Evolutionary conservation across 2,113 vertebrate genomes (phyloP).

Genomic region (Sinocyclocheilus anophthalmus): DNA sequence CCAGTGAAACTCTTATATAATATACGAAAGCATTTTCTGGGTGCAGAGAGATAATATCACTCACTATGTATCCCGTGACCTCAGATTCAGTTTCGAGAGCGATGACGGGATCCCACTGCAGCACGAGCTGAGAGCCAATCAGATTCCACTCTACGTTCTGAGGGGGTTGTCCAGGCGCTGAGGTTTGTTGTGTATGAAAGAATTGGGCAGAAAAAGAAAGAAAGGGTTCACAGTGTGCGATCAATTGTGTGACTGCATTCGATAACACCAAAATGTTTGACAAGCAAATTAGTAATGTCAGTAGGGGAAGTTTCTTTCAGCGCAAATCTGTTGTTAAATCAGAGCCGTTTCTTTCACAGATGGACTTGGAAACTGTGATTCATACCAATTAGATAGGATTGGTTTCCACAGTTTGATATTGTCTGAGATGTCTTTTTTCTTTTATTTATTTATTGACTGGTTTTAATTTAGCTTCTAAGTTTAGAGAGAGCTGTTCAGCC

Average conservation of each 20-base stretch:
- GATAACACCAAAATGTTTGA: neutral
- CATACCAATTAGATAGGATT: neutral
- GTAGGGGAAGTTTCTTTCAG: neutral
- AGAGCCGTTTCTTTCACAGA: neutral
- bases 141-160: conserved; percentile 91
- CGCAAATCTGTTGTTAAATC: too few relatives aligned
- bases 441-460: neutral
- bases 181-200: neutral
- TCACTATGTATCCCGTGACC: conserved; percentile 91
- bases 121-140: conserved; percentile 83
- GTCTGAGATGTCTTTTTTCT: neutral
- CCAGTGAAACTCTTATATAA: neutral
- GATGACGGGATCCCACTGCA: conserved; percentile 91
- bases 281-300: neutral
- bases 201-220: neutral
- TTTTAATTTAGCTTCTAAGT: neutral
- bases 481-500: neutral
- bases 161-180: conserved; percentile 90
- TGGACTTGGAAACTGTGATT: neutral
- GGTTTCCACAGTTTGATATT: neutral
- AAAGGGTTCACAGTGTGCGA: neutral
- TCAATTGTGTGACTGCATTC: neutral
- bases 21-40: neutral
- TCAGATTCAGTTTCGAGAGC: conserved; percentile 90
- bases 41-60: conserved; percentile 52